Percentiles rank a stretch among this genome's conserved stretches.
phyloP scores from a whole-genome alignment of 2,888 invertebrate species.

The Miltochrista miniata region DNA sequence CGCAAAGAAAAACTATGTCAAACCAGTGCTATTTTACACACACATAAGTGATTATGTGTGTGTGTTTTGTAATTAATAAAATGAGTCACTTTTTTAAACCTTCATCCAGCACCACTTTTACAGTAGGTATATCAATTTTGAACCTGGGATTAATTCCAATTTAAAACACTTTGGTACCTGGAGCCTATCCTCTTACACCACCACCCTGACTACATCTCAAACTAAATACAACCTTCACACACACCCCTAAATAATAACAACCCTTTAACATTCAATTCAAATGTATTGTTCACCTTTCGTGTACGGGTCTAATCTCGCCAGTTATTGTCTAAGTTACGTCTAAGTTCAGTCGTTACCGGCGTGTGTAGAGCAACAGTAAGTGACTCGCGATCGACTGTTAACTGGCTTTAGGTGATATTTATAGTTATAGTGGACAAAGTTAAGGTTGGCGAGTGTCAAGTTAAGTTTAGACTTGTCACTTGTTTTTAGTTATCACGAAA shows the following conservation, averaged over 20 bases:
- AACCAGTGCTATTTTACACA: too few species aligned
- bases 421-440: constrained; percentile 34
- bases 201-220: not conserved
- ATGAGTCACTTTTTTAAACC: too few species aligned
- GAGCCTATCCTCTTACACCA: too few species aligned
- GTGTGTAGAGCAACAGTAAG: constrained; percentile 10
- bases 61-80: not conserved
- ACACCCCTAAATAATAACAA: constrained; percentile 1
- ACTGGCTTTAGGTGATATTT: constrained; percentile 44
- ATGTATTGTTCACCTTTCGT: constrained; percentile 37
- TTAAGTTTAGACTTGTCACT: not conserved
- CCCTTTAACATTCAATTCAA: constrained; percentile 35
- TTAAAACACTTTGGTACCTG: too few species aligned
- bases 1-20: too few species aligned
- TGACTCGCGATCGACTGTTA: constrained; percentile 41
- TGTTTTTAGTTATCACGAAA: too few species aligned
- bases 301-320: constrained; percentile 45
- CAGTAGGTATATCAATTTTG: too few species aligned
- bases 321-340: constrained; percentile 54
- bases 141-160: too few species aligned
- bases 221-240: not conserved
- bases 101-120: too few species aligned
- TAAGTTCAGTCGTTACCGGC: constrained; percentile 44
- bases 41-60: too few species aligned
- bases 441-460: not conserved